Conservation (phyloP, 30 jellyfish, hydroid and myxozoan species). For the Pelagia noctiluca region DNA sequence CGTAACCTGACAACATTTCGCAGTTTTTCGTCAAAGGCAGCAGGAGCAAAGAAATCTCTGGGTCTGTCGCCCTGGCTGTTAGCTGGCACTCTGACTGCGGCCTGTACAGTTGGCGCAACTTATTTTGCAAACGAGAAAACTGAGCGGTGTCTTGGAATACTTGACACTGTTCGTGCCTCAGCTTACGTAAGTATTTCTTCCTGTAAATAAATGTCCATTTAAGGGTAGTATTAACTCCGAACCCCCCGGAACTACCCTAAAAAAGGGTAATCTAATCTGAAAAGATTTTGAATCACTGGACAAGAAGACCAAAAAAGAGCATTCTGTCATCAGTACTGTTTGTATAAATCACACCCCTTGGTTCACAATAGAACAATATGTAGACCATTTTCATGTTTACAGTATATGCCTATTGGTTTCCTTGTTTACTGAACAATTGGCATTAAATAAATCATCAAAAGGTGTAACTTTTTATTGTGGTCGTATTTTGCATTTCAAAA, state of each 20-base stretch:
- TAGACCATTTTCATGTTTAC: too few relatives aligned
- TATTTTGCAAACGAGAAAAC: constrained; percentile 47
- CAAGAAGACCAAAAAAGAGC: too few relatives aligned
- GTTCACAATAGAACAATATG: too few relatives aligned
- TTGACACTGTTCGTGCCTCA: constrained; percentile 68
- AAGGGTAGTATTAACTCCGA: neutral
- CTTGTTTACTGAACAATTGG: too few relatives aligned
- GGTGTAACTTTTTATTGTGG: too few relatives aligned
- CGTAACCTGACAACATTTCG: constrained; percentile 14
- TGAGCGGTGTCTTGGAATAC: constrained; percentile 46
- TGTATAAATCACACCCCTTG: too few relatives aligned
- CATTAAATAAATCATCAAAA: too few relatives aligned
- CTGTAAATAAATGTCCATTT: neutral
- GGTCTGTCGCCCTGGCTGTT: constrained; percentile 39
- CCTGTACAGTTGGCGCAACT: constrained; percentile 57
- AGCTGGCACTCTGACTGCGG: constrained; percentile 76
- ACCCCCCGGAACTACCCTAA: neutral
- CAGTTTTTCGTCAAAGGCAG: constrained; percentile 10
- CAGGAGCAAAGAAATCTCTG: constrained; percentile 14
- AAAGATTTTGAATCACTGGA: neutral
- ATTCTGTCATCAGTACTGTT: too few relatives aligned
- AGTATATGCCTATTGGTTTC: too few relatives aligned
- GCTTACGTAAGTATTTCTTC: constrained; percentile 50
- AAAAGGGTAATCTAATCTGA: neutral
- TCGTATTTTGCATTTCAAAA: too few relatives aligned